Conservation (phyloP, 35 echinoderm and acorn worm species). For the Heliocidaris tuberculata region DNA sequence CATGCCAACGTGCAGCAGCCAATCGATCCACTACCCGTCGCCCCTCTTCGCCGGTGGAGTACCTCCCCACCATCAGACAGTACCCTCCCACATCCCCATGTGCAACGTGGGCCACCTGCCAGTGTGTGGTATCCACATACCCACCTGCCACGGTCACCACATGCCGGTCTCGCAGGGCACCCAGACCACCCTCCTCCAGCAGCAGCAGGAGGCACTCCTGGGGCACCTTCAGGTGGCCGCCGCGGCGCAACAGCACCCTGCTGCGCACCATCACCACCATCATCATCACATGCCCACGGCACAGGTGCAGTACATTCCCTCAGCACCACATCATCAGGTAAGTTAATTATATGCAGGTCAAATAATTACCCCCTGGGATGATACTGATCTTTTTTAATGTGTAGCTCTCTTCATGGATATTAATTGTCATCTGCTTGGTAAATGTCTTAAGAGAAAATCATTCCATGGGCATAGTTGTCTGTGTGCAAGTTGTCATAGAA, state of each 20-base stretch:
- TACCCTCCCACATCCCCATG: constrained; percentile 79
- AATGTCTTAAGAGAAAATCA: too few species aligned
- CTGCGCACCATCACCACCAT: constrained; percentile 68
- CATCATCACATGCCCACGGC: constrained; percentile 58
- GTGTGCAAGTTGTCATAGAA: too few species aligned
- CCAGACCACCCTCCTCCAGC: constrained; percentile 67
- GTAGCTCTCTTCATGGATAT: too few species aligned
- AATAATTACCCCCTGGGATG: too few species aligned
- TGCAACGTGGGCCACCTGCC: constrained; percentile 94
- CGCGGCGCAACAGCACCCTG: constrained; percentile 21
- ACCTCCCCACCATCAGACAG: constrained; percentile 38
- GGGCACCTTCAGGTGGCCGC: constrained; percentile 64
- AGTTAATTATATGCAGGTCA: not conserved
- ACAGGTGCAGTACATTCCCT: constrained; percentile 77
- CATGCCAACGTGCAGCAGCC: constrained; percentile 89
- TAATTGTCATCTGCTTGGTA: too few species aligned
- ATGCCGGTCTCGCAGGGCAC: constrained; percentile 73
- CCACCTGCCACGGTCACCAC: constrained; percentile 80
- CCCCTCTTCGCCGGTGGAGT: constrained; percentile 54
- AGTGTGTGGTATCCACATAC: constrained; percentile 90
- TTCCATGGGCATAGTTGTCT: too few species aligned
- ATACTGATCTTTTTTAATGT: too few species aligned
- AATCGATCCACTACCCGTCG: constrained; percentile 69
- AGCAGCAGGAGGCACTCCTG: constrained; percentile 67
- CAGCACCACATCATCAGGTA: constrained; percentile 64